Conservation (phyloP, 1,140 invertebrate genomes). For the Caenorhabditis brenneri region DNA sequence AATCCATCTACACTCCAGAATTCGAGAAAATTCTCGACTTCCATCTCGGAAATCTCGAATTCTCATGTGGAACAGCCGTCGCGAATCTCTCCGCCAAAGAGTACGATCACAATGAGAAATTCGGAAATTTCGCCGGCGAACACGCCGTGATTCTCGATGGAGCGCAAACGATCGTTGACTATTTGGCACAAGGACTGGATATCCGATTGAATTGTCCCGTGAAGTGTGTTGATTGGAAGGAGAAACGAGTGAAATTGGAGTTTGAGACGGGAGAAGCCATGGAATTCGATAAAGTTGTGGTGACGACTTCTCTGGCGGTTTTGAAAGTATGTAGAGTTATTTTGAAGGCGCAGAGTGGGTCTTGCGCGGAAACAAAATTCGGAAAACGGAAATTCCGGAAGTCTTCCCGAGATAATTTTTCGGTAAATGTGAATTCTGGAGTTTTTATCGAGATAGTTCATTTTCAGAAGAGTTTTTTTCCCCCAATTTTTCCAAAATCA, state of each 20-base stretch:
- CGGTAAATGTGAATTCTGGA: too few species aligned
- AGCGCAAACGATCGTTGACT: slow-evolving; percentile 53
- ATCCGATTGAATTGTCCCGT: slow-evolving; percentile 65
- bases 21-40: slow-evolving; percentile 71
- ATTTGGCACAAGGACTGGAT: slow-evolving; percentile 70
- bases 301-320: slow-evolving; percentile 69
- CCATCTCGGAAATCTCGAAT: slow-evolving; percentile 72
- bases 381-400: too few species aligned
- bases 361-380: too few species aligned
- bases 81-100: slow-evolving; percentile 14
- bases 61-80: slow-evolving; percentile 71
- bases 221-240: slow-evolving; percentile 68
- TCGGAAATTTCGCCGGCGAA: slow-evolving; percentile 72
- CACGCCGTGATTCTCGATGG: slow-evolving; percentile 67
- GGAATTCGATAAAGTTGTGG: slow-evolving; percentile 55
- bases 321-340: not conserved
- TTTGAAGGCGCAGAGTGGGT: too few species aligned
- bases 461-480: too few species aligned
- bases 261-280: slow-evolving; percentile 62
- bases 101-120: slow-evolving; percentile 72
- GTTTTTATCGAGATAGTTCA: too few species aligned
- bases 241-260: slow-evolving; percentile 60
- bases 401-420: too few species aligned
- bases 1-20: not conserved
- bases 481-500: too few species aligned